Conservation (phyloP, 2,888 invertebrate genomes). For the Drosophila sordidapex region DNA sequence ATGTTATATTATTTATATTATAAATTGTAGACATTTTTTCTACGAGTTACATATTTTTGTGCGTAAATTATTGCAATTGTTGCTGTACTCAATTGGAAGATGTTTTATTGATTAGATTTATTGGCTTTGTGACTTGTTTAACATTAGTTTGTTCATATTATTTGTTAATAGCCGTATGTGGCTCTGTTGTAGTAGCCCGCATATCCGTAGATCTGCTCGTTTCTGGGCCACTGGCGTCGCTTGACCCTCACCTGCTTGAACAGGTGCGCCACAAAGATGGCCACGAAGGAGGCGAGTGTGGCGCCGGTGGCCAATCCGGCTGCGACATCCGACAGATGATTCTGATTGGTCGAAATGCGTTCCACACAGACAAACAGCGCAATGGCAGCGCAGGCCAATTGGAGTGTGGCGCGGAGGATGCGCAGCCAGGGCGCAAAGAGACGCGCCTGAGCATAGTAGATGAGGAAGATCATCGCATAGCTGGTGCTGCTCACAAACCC, state of each 20-base stretch:
- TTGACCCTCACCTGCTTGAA: constrained; percentile 68
- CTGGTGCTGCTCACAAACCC: constrained; percentile 58
- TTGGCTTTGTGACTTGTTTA: background rate
- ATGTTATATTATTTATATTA: too few species aligned
- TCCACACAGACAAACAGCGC: constrained; percentile 67
- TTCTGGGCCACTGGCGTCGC: constrained; percentile 70
- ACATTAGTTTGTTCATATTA: background rate
- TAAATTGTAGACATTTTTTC: too few species aligned
- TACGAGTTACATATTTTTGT: background rate
- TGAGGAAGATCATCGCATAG: constrained; percentile 78
- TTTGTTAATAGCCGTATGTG: constrained; percentile 59
- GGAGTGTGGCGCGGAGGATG: constrained; percentile 64
- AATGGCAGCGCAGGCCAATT: constrained; percentile 54
- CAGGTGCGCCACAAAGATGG: constrained; percentile 63
- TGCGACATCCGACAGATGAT: constrained; percentile 70
- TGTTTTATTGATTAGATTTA: background rate
- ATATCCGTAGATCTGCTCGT: constrained; percentile 74
- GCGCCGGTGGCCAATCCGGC: constrained; percentile 67
- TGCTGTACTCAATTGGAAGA: constrained; percentile 1
- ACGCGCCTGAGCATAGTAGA: constrained; percentile 75
- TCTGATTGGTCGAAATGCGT: constrained; percentile 68
- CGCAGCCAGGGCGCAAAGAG: constrained; percentile 64
- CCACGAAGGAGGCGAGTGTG: constrained; percentile 57
- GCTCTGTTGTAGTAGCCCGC: constrained; percentile 69
- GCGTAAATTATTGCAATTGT: background rate